A percentile compares a stretch with the other conserved stretches of the same genome.
Evolutionary conservation across 2,888 invertebrate species (phyloP).

Genomic region (Tanypteryx hageni): DNA sequence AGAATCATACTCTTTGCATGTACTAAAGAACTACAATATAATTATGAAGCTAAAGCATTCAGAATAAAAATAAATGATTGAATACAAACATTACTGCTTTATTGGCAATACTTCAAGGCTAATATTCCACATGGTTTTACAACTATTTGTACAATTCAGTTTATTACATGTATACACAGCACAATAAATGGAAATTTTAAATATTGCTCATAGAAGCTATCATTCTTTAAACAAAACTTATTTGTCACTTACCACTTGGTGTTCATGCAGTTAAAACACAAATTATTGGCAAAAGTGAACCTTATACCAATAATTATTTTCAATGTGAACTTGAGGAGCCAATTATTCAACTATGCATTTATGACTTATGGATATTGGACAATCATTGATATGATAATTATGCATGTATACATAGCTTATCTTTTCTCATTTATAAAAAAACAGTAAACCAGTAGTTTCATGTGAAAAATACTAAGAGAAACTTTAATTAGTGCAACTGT

Average conservation of each 20-base stretch:
- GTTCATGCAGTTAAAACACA: constrained; percentile 14
- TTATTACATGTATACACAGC: constrained; percentile 62
- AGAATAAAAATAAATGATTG: not conserved
- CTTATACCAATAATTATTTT: not conserved
- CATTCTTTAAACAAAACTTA: constrained; percentile 11
- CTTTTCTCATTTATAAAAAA: not conserved
- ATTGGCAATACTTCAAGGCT: constrained; percentile 58
- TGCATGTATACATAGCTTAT: not conserved
- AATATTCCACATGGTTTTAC: constrained; percentile 53
- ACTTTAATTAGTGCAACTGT: not conserved
- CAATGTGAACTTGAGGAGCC: constrained; percentile 13
- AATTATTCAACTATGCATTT: constrained; percentile 31
- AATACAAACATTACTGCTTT: constrained; percentile 59
- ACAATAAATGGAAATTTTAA: constrained; percentile 48
- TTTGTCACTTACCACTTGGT: constrained; percentile 21
- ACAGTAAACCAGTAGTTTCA: not conserved
- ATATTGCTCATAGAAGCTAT: constrained; percentile 58
- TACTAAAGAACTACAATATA: too few relatives aligned
- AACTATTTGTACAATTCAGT: constrained; percentile 64
- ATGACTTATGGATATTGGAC: not conserved
- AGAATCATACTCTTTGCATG: too few relatives aligned
- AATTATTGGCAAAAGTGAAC: not conserved
- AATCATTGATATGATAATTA: constrained; percentile 24
- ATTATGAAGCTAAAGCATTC: not conserved
- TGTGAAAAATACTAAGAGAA: not conserved